Evolutionary conservation across 2,797 vertebrate species (phyloP).

Genomic region (Xerus rutilus): DNA sequence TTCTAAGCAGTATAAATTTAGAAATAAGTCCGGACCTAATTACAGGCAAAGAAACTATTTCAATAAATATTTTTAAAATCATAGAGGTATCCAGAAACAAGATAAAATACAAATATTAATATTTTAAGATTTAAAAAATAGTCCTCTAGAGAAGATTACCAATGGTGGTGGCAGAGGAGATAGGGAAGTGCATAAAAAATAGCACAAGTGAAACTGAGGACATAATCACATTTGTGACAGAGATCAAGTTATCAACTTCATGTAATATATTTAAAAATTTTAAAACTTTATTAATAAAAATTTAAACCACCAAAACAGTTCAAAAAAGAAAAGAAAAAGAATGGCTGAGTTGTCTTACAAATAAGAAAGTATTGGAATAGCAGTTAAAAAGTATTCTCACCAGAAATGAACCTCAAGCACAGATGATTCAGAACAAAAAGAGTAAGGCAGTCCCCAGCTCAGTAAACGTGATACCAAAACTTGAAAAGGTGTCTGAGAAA

Average conservation of each 20-base stretch:
- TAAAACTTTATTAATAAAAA: slow-evolving; percentile 13
- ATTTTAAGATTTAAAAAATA: slow-evolving; percentile 40
- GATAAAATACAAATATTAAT: neutral
- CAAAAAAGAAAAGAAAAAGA: neutral
- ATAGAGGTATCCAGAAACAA: neutral
- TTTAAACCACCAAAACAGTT: neutral
- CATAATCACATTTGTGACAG: neutral
- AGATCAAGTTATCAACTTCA: neutral
- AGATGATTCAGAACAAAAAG: slow-evolving; percentile 64
- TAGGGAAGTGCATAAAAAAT: neutral
- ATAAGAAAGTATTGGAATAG: slow-evolving; percentile 50
- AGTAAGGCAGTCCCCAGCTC: neutral
- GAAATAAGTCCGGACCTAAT: slow-evolving; percentile 9
- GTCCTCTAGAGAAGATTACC: neutral
- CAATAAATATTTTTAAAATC: neutral
- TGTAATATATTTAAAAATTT: slow-evolving; percentile 17
- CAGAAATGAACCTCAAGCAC: neutral
- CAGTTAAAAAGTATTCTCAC: slow-evolving; percentile 12
- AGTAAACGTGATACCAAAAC: slow-evolving; percentile 31
- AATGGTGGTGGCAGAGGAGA: neutral
- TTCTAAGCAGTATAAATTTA: slow-evolving; percentile 21
- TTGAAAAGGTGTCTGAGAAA: neutral
- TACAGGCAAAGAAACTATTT: neutral
- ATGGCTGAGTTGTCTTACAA: neutral
- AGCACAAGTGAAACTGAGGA: neutral